Evolutionary conservation across 2,888 invertebrate species (phyloP).

Genomic region (Cheilosia urbana): DNA sequence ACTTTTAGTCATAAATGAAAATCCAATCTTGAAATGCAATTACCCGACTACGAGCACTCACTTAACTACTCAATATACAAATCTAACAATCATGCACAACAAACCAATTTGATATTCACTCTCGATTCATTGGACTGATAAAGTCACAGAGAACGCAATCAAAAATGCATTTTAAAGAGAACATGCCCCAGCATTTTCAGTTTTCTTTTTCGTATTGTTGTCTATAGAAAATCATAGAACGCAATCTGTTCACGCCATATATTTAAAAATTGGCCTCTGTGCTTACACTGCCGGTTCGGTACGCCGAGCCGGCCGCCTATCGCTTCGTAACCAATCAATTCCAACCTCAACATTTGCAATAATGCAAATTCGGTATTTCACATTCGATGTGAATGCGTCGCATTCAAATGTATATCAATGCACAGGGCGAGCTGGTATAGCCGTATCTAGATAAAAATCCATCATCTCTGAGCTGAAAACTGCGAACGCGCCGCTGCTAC

Average conservation of each 20-base stretch:
- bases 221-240: conserved; percentile 51
- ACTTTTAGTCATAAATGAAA: background rate
- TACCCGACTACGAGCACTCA: background rate
- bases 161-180: conserved; percentile 50
- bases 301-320: background rate
- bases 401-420: conserved; percentile 28
- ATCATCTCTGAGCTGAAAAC: conserved; percentile 65
- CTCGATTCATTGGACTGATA: conserved; percentile 57
- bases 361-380: conserved; percentile 71
- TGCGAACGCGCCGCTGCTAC: conserved; percentile 30
- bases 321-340: conserved; percentile 59
- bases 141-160: conserved; percentile 60
- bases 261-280: conserved; percentile 50
- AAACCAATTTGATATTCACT: conserved; percentile 59
- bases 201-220: background rate
- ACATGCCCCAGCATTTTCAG: background rate
- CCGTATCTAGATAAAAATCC: conserved; percentile 71
- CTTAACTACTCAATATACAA: conserved; percentile 40
- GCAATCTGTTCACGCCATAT: conserved; percentile 74
- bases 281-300: conserved; percentile 8
- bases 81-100: conserved; percentile 56
- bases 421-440: conserved; percentile 45
- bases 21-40: background rate
- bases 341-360: conserved; percentile 63
- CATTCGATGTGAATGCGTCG: conserved; percentile 48